Conservation (phyloP, 2,888 invertebrate genomes). For the Cactoblastis cactorum region DNA sequence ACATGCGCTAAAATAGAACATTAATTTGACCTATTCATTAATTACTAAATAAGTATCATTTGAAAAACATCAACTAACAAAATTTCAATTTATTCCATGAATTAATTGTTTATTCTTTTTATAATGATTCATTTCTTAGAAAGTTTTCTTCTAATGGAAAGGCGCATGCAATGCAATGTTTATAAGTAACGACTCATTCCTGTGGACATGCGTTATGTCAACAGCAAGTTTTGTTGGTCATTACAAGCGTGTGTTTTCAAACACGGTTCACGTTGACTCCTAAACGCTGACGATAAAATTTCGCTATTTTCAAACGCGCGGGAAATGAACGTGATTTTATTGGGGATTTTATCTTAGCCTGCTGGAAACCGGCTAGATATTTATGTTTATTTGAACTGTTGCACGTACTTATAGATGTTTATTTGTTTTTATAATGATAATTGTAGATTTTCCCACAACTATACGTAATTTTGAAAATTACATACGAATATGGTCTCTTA, state of each 20-base stretch:
- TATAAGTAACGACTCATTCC: not conserved
- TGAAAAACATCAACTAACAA: too few species aligned
- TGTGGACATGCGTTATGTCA: slow-evolving; percentile 50
- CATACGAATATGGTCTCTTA: too few species aligned
- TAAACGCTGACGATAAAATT: slow-evolving; percentile 53
- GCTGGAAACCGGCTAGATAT: slow-evolving; percentile 4
- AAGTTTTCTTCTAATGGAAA: not conserved
- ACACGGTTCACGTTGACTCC: slow-evolving; percentile 53
- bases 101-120: not conserved
- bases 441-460: not conserved
- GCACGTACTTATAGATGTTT: not conserved
- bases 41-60: too few species aligned
- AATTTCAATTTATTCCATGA: not conserved
- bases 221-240: slow-evolving; percentile 43
- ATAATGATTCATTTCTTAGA: not conserved
- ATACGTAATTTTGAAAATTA: too few species aligned
- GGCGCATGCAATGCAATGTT: not conserved
- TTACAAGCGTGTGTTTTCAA: slow-evolving; percentile 56
- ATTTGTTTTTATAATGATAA: not conserved
- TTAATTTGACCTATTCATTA: too few species aligned
- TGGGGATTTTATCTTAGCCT: slow-evolving; percentile 56
- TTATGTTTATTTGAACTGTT: slow-evolving; percentile 15
- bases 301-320: slow-evolving; percentile 22
- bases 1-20: too few species aligned
- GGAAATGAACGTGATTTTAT: slow-evolving; percentile 58